phyloP scores from a whole-genome alignment of 2,113 vertebrate species.

The Cheilinus undulatus region DNA sequence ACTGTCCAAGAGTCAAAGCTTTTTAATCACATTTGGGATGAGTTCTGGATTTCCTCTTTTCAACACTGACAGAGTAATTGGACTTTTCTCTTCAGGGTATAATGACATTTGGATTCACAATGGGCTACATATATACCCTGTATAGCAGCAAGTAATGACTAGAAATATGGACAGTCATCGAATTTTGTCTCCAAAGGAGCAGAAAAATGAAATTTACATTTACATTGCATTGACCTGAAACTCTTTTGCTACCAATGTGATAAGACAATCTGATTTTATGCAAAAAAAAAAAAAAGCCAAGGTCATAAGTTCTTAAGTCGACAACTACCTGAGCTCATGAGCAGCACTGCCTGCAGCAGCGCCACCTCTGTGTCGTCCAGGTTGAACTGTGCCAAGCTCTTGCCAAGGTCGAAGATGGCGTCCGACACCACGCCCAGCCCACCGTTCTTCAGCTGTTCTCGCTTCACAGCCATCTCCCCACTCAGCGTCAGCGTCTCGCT shows the following conservation, averaged over 20 bases:
- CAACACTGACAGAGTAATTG: conserved; percentile 15
- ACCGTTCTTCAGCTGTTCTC: conserved; percentile 94
- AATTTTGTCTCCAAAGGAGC: conserved; percentile 3
- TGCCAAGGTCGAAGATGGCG: conserved; percentile 95
- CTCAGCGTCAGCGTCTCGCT: conserved; percentile 94
- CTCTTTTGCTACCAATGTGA: background rate
- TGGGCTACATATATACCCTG: background rate
- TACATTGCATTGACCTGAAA: conserved; percentile 22
- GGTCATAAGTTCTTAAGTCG: background rate
- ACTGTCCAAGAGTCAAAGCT: background rate
- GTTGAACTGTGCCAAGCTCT: conserved; percentile 95
- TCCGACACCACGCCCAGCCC: conserved; percentile 94
- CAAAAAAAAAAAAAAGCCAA: background rate
- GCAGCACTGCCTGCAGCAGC: conserved; percentile 93
- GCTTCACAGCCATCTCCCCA: conserved; percentile 94
- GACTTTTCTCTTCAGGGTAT: conserved; percentile 24
- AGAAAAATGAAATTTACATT: conserved; percentile 14
- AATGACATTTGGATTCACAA: conserved; percentile 40
- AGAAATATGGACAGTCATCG: background rate
- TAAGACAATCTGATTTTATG: background rate
- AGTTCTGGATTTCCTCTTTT: conserved; percentile 4
- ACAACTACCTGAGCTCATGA: conserved; percentile 92
- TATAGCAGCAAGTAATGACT: conserved; percentile 16
- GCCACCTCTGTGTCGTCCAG: conserved; percentile 96
- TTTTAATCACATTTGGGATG: conserved; percentile 4